These are phyloP conservation scores for Acrocephalus arundinaceus DNA, from an alignment of 2,113 vertebrate species.

Conservation along the genomic window DNA sequence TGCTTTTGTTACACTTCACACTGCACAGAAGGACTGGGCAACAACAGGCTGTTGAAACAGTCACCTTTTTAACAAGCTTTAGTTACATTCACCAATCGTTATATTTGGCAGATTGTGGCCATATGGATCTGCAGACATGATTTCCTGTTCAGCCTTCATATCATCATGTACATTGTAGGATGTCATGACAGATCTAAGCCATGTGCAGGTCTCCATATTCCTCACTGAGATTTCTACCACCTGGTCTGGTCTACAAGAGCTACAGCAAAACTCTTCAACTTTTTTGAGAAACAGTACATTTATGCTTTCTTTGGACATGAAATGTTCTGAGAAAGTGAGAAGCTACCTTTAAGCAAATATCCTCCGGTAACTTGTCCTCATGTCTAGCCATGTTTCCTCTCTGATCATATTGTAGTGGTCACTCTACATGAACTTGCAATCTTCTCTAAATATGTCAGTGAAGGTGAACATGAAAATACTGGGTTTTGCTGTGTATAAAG, in stretches of 20 bases:
- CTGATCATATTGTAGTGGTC: neutral
- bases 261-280: neutral
- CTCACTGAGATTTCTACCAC: neutral
- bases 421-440: neutral
- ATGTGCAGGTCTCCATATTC: neutral
- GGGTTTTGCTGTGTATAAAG: neutral
- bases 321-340: neutral
- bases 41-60: neutral
- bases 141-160: slow-evolving; percentile 7
- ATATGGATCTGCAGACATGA: slow-evolving; percentile 20
- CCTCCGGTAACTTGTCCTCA: neutral
- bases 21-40: neutral
- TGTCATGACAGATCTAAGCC: neutral
- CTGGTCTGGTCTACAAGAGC: neutral
- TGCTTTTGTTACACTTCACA: neutral
- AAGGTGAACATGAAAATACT: neutral
- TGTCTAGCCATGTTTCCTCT: neutral
- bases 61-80: neutral
- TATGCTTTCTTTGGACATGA: neutral
- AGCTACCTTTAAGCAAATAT: neutral
- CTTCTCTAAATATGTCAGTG: neutral
- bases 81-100: neutral
- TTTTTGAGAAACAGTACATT: neutral
- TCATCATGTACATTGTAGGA: neutral
- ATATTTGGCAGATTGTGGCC: slow-evolving; percentile 3